Evolutionary conservation across 2,797 vertebrate species (phyloP).

Genomic region (Gymnoscopelus braueri): DNA sequence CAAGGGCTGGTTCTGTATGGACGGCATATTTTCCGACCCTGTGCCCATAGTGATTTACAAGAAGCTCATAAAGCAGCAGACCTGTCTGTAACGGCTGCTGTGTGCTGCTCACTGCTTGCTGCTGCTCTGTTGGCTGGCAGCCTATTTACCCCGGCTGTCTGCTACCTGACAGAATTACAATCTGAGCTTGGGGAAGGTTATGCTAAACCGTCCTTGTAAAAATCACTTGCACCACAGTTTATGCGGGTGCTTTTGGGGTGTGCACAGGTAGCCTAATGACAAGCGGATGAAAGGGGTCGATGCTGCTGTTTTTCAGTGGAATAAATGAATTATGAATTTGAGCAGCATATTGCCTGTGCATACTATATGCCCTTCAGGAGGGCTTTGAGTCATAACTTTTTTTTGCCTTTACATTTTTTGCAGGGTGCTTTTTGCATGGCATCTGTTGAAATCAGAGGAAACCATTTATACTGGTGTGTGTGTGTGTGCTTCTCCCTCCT

Average conservation of each 20-base stretch:
- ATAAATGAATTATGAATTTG: constrained; percentile 16
- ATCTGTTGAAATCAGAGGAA: constrained; percentile 39
- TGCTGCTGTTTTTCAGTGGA: constrained; percentile 15
- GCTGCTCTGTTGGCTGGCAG: constrained; percentile 38
- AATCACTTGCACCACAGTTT: constrained; percentile 33
- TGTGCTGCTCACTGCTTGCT: constrained; percentile 21
- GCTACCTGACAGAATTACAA: constrained; percentile 64
- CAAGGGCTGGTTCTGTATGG: constrained; percentile 15
- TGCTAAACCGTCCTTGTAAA: constrained; percentile 58
- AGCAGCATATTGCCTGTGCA: not conserved
- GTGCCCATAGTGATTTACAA: constrained; percentile 16
- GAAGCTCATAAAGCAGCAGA: constrained; percentile 31
- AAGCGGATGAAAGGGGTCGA: constrained; percentile 30
- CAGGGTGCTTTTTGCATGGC: constrained; percentile 5
- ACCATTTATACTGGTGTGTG: constrained; percentile 16
- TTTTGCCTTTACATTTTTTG: not conserved
- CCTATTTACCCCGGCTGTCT: constrained; percentile 47
- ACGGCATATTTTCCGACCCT: constrained; percentile 13
- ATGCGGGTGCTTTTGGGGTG: constrained; percentile 24
- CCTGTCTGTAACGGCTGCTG: constrained; percentile 24
- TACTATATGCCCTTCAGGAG: constrained; percentile 11
- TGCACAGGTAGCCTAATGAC: constrained; percentile 12
- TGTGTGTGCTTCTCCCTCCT: constrained; percentile 41
- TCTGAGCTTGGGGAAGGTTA: constrained; percentile 53
- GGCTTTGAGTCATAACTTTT: constrained; percentile 17